phyloP scores from a whole-genome alignment of 1,140 invertebrate species.

The Panulirus ornatus region DNA sequence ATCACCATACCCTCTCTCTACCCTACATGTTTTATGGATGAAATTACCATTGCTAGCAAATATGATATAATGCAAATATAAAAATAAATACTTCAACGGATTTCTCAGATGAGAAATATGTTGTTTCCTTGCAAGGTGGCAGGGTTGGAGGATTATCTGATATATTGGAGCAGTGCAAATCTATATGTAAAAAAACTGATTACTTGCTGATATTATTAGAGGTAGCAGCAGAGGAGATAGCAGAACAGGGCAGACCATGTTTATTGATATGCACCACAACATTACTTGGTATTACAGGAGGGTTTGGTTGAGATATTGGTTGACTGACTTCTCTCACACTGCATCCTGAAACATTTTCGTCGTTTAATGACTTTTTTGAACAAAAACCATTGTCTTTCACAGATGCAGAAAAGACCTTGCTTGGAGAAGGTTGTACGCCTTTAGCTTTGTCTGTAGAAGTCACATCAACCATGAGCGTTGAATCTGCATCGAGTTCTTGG shows the following conservation, averaged over 20 bases:
- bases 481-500: not conserved
- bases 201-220: not conserved
- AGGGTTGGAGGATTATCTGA: too few relatives aligned
- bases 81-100: too few relatives aligned
- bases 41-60: too few relatives aligned
- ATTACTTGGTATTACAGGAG: not conserved
- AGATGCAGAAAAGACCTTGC: not conserved
- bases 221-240: not conserved
- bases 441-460: not conserved
- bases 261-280: not conserved
- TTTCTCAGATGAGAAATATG: too few relatives aligned
- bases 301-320: not conserved
- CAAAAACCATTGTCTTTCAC: not conserved
- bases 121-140: too few relatives aligned
- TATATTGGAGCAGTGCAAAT: too few relatives aligned
- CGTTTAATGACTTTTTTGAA: not conserved
- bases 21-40: too few relatives aligned
- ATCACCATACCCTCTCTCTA: too few relatives aligned
- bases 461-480: not conserved
- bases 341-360: not conserved
- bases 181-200: too few relatives aligned
- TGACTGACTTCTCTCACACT: not conserved
- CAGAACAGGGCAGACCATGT: not conserved
- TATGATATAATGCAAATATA: too few relatives aligned
- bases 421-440: not conserved